Base-by-base conservation (phyloP, 2,888 invertebrate genomes). In the Cloeon dipterum region DNA sequence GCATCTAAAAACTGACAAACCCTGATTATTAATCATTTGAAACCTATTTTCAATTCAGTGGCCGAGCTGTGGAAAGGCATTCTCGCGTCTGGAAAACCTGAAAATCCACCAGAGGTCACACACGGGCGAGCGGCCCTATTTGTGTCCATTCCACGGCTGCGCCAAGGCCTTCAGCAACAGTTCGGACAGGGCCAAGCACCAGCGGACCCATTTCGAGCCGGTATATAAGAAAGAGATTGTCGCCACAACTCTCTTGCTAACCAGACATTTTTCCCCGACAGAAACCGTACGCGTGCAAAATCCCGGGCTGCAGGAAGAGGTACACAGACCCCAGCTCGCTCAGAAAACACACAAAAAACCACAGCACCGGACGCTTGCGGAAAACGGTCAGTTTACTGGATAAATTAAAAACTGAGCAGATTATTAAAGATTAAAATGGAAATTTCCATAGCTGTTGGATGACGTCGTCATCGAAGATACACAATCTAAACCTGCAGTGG, bases 161-260 rank as follows among this genome's bases (percentile, higher is more conserved):
- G 63, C 74, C 34, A 96, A 98, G 57, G 89, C 94, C 2, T 98
- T 98, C 62, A 93, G 91, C 50, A 98, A 98, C 58, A 94, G 94
- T 42, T 94, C 93, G 1, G 98, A 98, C 55, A 64, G 96, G 36
- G 96, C 96, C 5, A 98, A 98, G 58, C 98, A 98, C 60, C 94
- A 96, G 61, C 64, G 96, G 47, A 98, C 96, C 2, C 98, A 98
- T 59, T 89, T 91, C 47, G 93, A 94, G 58, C 88, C 91, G 54
- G 94, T 96, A 65, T 71, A 75, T 68, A 39, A 29, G 20, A 4
- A 35, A 35, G 18, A 5, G 3, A 18, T 10, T 3, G 4, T 3
- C 4, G 14, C 11, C 5, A 3, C n/a, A 8, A 17, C 7, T n/a
- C n/a, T n/a, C 8, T 23, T 23, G 23, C 11, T 23, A 23, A 23